These are phyloP conservation scores for Empidonax traillii DNA, from an alignment of 2,113 vertebrate genomes.

Conservation along the genomic window DNA sequence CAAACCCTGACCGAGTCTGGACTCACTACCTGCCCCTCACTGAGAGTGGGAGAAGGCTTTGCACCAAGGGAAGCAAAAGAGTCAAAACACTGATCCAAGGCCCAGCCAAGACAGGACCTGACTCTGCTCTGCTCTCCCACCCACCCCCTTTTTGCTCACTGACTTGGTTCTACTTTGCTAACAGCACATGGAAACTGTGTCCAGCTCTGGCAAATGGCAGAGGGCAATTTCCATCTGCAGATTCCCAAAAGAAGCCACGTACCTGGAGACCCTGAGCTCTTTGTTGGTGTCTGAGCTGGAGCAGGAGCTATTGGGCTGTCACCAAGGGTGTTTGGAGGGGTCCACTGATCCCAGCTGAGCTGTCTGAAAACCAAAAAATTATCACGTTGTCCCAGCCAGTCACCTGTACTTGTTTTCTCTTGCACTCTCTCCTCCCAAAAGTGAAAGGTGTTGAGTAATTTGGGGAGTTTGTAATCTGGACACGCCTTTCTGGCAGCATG, in stretches of 20 bases:
- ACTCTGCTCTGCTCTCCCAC: no score
- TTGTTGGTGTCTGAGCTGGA: not conserved
- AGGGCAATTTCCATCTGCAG: not conserved
- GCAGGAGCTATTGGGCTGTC: accelerated
- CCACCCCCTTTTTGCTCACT: accelerated
- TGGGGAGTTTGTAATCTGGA: not conserved
- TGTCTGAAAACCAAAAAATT: accelerated
- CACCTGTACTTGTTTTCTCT: not conserved
- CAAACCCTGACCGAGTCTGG: not conserved
- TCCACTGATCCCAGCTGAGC: accelerated
- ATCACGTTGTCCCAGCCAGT: not conserved
- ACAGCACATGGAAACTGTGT: accelerated
- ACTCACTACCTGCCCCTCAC: not conserved
- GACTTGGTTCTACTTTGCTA: not conserved
- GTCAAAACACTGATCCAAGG: no score
- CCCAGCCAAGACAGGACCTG: not conserved
- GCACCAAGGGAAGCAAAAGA: not conserved
- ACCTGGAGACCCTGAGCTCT: not conserved
- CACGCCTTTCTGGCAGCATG: not conserved
- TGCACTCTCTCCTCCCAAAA: accelerated
- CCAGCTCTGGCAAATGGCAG: not conserved
- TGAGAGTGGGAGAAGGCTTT: no score
- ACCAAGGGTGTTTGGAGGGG: no score
- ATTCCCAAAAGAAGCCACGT: accelerated
- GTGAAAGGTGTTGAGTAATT: not conserved